A percentile compares a stretch with the other conserved stretches of the same genome.
phyloP scores from a whole-genome alignment of 2,797 vertebrate genomes.

The Lagorchestes hirsutus region DNA sequence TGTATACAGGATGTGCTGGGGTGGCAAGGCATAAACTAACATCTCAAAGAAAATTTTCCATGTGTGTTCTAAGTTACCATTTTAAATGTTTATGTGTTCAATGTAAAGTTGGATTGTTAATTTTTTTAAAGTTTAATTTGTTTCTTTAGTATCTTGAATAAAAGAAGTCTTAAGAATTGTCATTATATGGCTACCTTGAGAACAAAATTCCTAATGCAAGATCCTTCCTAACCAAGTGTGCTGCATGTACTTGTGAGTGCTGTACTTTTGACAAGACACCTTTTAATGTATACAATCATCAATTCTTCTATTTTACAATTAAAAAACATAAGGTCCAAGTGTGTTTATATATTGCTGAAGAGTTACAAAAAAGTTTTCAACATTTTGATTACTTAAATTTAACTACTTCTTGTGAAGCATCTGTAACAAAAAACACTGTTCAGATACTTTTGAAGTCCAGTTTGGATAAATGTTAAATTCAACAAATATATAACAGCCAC shows the following conservation, averaged over 20 bases:
- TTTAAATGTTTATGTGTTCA: background rate
- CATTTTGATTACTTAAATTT: background rate
- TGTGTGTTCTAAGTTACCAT: background rate
- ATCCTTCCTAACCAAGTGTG: background rate
- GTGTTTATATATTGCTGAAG: background rate
- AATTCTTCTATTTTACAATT: background rate
- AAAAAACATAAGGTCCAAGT: background rate
- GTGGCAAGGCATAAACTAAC: background rate
- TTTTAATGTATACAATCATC: background rate
- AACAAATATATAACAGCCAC: background rate
- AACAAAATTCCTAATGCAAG: background rate
- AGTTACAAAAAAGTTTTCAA: background rate
- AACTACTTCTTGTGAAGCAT: background rate
- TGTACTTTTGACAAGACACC: background rate
- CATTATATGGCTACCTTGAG: background rate
- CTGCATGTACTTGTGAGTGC: background rate
- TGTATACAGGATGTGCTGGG: background rate
- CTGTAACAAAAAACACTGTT: background rate
- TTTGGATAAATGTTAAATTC: background rate
- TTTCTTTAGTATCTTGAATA: background rate
- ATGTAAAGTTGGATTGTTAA: background rate
- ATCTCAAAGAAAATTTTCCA: background rate
- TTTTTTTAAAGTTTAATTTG: background rate
- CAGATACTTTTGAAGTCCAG: background rate
- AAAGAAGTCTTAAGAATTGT: background rate